A percentile compares a stretch with the other conserved stretches of the same genome.
Evolutionary conservation across 2,797 vertebrate genomes (phyloP).

Genomic region (Merluccius polli): DNA sequence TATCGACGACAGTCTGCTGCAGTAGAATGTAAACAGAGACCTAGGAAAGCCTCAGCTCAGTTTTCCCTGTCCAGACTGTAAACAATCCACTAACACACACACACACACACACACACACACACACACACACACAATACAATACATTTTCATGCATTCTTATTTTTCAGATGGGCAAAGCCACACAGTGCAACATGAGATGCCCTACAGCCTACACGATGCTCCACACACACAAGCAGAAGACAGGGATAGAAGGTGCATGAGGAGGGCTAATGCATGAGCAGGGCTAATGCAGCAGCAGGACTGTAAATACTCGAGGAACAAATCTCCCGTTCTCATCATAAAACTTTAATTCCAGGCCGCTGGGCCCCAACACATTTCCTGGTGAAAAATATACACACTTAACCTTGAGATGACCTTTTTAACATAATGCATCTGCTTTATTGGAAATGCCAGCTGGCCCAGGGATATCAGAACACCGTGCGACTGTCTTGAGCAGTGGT

Average conservation of each 20-base stretch:
- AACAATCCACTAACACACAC: background rate
- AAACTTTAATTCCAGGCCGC: slow-evolving; percentile 55
- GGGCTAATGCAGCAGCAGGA: slow-evolving; percentile 28
- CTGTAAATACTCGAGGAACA: slow-evolving; percentile 56
- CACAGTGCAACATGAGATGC: background rate
- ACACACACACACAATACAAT: background rate
- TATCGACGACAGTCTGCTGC: slow-evolving; percentile 6
- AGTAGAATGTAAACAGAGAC: slow-evolving; percentile 51
- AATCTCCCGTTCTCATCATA: slow-evolving; percentile 61
- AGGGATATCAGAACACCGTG: background rate
- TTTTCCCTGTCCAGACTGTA: background rate
- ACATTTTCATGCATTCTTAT: background rate
- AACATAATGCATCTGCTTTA: slow-evolving; percentile 52
- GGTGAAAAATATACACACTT: slow-evolving; percentile 49
- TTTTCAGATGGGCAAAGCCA: background rate
- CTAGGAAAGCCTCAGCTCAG: slow-evolving; percentile 28
- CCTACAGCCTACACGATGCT: background rate
- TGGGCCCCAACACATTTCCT: slow-evolving; percentile 34
- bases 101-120: background rate
- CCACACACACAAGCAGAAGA: background rate
- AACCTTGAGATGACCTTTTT: slow-evolving; percentile 59
- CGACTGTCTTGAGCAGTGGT: background rate
- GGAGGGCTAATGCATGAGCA: slow-evolving; percentile 47
- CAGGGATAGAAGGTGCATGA: slow-evolving; percentile 4
- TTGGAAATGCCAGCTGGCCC: slow-evolving; percentile 34